Percentiles rank a stretch among this genome's conserved stretches.
phyloP scores from a whole-genome alignment of 2,113 vertebrate species.

The Apus apus region DNA sequence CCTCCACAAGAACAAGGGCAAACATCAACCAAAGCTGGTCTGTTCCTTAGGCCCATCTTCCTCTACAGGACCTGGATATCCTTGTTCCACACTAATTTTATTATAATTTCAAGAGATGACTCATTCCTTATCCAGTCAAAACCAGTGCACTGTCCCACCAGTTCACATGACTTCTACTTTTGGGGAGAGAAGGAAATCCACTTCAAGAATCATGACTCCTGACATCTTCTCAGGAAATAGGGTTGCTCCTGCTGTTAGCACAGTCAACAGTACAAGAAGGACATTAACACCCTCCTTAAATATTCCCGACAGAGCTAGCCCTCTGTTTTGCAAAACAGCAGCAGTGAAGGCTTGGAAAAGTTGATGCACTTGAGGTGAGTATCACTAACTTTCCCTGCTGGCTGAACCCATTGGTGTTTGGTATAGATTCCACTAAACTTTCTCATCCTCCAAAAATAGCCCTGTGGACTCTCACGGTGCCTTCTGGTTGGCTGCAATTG shows the following conservation, averaged over 20 bases:
- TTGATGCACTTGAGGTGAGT: conserved; percentile 30
- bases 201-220: background rate
- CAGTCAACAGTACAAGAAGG: background rate
- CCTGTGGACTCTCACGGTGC: background rate
- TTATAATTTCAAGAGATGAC: background rate
- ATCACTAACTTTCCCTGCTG: conserved; percentile 6
- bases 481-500: background rate
- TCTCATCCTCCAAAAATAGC: conserved; percentile 54
- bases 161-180: fast-evolving
- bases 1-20: too few relatives aligned
- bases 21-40: background rate
- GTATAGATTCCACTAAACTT: conserved; percentile 33
- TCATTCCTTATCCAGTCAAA: background rate
- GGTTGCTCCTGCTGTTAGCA: background rate
- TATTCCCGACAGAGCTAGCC: background rate
- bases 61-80: background rate
- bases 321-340: background rate
- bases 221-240: background rate
- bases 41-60: background rate
- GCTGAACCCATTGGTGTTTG: conserved; percentile 49
- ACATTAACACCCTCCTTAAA: background rate
- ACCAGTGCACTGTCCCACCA: background rate
- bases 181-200: background rate
- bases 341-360: conserved; percentile 16
- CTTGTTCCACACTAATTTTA: background rate